Conservation (phyloP, 1,140 invertebrate genomes). For the Hylyphantes graminicola region DNA sequence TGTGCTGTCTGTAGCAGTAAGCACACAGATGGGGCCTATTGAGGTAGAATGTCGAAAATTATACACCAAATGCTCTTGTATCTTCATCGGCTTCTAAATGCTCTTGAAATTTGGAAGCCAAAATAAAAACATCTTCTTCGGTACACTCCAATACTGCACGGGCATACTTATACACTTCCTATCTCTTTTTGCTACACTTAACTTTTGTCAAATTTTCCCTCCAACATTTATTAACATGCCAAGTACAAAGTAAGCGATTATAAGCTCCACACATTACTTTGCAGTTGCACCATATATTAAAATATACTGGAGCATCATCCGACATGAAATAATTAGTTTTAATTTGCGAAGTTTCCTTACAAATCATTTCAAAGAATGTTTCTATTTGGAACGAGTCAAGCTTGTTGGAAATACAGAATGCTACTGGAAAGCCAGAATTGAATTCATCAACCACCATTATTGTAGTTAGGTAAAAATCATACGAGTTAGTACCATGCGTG, state of each 20-base stretch:
- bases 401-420: constrained; percentile 37
- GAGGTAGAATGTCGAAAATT: constrained; percentile 7
- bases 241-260: constrained; percentile 10
- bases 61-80: constrained; percentile 12
- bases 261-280: neutral
- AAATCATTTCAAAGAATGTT: constrained; percentile 25
- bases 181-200: constrained; percentile 6
- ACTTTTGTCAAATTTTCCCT: constrained; percentile 6
- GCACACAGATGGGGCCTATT: constrained; percentile 16
- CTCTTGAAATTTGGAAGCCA: neutral
- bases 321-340: constrained; percentile 27
- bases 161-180: no score
- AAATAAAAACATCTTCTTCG: neutral
- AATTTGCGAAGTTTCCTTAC: constrained; percentile 3
- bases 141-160: neutral
- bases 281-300: constrained; percentile 35
- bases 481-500: constrained; percentile 51
- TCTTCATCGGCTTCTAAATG: constrained; percentile 18
- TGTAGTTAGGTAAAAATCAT: constrained; percentile 48
- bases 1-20: constrained; percentile 26
- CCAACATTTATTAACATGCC: constrained; percentile 40
- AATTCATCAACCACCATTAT: constrained; percentile 49
- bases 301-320: constrained; percentile 38
- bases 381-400: neutral
- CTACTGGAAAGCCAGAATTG: constrained; percentile 31